Conservation (phyloP, 1,140 invertebrate species). For the Theocolax elegans region DNA sequence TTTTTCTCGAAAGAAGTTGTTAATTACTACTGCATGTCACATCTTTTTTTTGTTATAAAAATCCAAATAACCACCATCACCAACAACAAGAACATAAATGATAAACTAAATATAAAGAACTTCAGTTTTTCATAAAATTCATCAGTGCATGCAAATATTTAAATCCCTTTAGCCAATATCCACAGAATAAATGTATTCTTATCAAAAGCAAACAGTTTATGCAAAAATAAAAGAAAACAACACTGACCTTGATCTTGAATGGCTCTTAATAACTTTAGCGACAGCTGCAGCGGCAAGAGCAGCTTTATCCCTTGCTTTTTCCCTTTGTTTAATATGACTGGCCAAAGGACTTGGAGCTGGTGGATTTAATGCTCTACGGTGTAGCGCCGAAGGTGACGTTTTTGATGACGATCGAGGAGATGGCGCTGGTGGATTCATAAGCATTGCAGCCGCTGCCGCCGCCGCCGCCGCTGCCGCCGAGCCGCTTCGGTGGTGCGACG, state of each 20-base stretch:
- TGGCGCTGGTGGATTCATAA: constrained; percentile 74
- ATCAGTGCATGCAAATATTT: too few species aligned
- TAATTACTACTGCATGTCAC: too few species aligned
- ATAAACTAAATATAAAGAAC: too few species aligned
- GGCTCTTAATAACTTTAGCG: constrained; percentile 64
- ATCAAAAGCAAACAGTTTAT: too few species aligned
- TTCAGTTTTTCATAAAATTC: too few species aligned
- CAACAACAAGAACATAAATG: too few species aligned
- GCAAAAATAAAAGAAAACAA: neutral
- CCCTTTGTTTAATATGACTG: constrained; percentile 58
- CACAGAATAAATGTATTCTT: too few species aligned
- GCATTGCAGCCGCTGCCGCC: constrained; percentile 67
- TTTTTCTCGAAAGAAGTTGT: too few species aligned
- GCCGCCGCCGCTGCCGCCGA: neutral
- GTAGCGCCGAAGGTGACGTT: constrained; percentile 41
- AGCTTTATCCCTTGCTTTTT: constrained; percentile 61
- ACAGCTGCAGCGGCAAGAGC: constrained; percentile 61
- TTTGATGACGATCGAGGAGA: constrained; percentile 56
- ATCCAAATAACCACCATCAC: too few species aligned
- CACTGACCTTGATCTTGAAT: constrained; percentile 62
- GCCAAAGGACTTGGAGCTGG: constrained; percentile 61
- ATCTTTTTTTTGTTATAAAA: too few species aligned
- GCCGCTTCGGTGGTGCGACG: constrained; percentile 45
- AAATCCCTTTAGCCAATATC: too few species aligned
- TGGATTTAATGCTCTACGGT: constrained; percentile 63